Base-by-base conservation (phyloP, 2,888 invertebrate species). In the Ligdia adustata region DNA sequence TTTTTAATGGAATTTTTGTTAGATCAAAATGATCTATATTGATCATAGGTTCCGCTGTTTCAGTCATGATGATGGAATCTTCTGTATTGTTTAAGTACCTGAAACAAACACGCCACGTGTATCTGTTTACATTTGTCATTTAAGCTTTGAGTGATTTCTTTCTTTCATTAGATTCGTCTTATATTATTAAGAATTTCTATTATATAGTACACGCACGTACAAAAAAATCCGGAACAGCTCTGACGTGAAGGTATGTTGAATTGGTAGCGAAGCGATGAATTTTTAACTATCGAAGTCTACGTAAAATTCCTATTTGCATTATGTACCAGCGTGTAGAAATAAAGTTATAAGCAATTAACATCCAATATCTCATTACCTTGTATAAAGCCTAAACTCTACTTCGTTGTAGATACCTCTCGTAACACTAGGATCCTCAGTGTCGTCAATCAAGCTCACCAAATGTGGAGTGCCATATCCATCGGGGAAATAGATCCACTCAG, bases 401-500 rank as follows among this genome's bases (percentile, higher is more conserved):
- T 72, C 64, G 7, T 53, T 50, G 28, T 49, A 42, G 11, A 48
- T 35, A 27, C 62, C 57, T 14, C 61, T 51, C 9, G 41, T 32
- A 9, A 31, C 12, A 1, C 13, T 18, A 15, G 18, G 14, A 35
- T 41, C 55, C 9, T 59, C 52, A 11, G 45, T 31, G 2, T 33
- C 9, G n/a, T 41, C 37, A 11, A 66, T 66, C 24, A 83, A 62
- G 42, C 72, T 72, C 34, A 77, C 64, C 34, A 66, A 69, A 53
- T 75, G 75, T 2, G 79, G 74, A 7, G 66, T 55, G 1, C 76
- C 87, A 40, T 89, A 71, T 6, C 82, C 84, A 24, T 87, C 85
- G 1, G 88, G 86, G 43, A 91, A 80, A 55, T 82, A 82, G 46
- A 91, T 76, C 81, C 84, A 91, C 24, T 82, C 73, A 2, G 62